A percentile compares a stretch with the other conserved stretches of the same genome.
Conservation (phyloP, 37 sponge, comb jelly and placozoan species). For the Petrosia ficiformis region DNA sequence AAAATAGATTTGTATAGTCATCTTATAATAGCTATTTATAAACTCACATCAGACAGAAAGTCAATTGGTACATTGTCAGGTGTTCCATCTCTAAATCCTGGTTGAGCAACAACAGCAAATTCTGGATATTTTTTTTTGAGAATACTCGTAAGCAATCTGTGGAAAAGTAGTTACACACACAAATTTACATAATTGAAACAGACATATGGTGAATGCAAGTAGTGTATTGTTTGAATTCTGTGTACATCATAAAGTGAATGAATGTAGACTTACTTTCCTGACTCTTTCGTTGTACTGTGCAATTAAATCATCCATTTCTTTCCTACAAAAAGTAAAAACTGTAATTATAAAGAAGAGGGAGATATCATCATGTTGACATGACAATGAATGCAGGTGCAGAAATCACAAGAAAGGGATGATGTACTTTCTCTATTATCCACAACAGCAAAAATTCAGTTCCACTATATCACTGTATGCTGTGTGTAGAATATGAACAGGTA, state of each 20-base stretch:
- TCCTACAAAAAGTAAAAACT: no score
- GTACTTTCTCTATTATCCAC: no score
- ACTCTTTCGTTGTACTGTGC: conserved; percentile 46
- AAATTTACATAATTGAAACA: conserved; percentile 8
- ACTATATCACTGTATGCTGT: no score
- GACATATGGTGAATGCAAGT: conserved; percentile 1
- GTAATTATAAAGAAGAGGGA: no score
- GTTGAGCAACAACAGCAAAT: conserved; percentile 78
- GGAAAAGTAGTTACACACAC: conserved; percentile 18
- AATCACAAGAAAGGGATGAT: no score
- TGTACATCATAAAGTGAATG: background rate
- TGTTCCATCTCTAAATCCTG: conserved; percentile 42
- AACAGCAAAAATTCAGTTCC: no score
- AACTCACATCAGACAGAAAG: conserved; percentile 61
- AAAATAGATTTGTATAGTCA: background rate
- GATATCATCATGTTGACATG: background rate
- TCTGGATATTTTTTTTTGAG: conserved; percentile 50
- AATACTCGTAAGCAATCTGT: conserved; percentile 21
- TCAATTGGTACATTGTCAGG: conserved; percentile 49
- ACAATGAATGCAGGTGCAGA: background rate
- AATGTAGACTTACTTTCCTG: conserved; percentile 27
- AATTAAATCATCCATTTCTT: conserved; percentile 45
- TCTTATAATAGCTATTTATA: background rate
- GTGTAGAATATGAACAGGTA: no score
- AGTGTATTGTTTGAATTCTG: background rate